These are phyloP conservation scores for Diadegma fenestrale DNA, from an alignment of 2,888 invertebrate species.

Conservation along the genomic window DNA sequence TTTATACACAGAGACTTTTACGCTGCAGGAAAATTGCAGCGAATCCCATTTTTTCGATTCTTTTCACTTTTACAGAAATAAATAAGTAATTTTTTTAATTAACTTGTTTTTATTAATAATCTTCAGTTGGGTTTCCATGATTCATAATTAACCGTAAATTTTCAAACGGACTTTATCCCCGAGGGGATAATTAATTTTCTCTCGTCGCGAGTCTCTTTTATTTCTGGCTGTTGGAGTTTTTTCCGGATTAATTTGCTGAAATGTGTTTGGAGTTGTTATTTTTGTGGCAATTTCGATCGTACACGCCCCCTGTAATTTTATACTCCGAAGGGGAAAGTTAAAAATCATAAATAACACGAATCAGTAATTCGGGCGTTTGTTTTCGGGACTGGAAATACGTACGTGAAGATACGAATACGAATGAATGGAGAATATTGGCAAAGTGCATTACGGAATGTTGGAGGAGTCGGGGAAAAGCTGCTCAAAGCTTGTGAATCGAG, in stretches of 20 bases:
- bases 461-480: conserved; percentile 8
- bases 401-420: neutral
- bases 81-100: neutral
- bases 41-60: too few species aligned
- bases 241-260: neutral
- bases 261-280: neutral
- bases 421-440: neutral
- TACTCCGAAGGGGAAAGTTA: neutral
- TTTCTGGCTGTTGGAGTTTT: neutral
- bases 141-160: neutral
- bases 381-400: neutral
- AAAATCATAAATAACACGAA: neutral
- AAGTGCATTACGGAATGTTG: neutral
- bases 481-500: conserved; percentile 8
- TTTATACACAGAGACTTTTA: too few species aligned
- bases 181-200: neutral
- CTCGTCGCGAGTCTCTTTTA: neutral
- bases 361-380: neutral
- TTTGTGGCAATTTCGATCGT: neutral
- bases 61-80: too few species aligned
- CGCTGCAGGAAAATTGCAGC: too few species aligned
- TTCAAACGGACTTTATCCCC: neutral
- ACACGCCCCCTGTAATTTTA: neutral
- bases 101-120: too few species aligned
- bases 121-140: neutral